A percentile compares a stretch with the other conserved stretches of the same genome.
phyloP scores from a whole-genome alignment of 2,113 vertebrate species.

The Cyprinodon brontotheroides region DNA sequence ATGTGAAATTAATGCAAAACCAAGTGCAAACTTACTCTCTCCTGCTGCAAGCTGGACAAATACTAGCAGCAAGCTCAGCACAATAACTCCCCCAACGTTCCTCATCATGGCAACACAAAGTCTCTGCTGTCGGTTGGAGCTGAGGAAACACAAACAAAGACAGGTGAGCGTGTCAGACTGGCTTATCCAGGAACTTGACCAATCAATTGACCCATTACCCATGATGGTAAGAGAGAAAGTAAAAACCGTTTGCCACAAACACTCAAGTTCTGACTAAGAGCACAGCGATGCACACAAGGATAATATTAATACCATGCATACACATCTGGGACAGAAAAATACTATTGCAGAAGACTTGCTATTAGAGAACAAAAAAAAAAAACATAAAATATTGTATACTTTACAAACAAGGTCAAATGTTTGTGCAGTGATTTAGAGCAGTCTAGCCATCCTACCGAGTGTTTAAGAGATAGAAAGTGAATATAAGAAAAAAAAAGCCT shows the following conservation, averaged over 20 bases:
- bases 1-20: neutral
- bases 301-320: neutral
- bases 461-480: neutral
- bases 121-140: conserved; percentile 21
- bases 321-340: neutral
- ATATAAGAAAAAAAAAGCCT: neutral
- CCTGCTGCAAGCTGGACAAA: conserved; percentile 12
- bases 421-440: neutral
- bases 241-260: neutral
- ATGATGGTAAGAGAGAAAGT: neutral
- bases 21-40: conserved; percentile 50
- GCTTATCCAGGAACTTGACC: neutral
- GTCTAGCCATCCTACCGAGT: neutral
- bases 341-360: neutral
- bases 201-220: neutral
- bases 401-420: neutral
- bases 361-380: neutral
- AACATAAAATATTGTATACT: neutral
- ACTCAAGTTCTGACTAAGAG: neutral
- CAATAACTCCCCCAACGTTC: conserved; percentile 2
- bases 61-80: conserved; percentile 49
- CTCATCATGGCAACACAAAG: conserved; percentile 60
- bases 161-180: neutral
- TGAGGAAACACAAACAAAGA: conserved; percentile 19
- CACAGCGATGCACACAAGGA: neutral